phyloP scores from a whole-genome alignment of 2,797 vertebrate species.

The Malacoraja senta region DNA sequence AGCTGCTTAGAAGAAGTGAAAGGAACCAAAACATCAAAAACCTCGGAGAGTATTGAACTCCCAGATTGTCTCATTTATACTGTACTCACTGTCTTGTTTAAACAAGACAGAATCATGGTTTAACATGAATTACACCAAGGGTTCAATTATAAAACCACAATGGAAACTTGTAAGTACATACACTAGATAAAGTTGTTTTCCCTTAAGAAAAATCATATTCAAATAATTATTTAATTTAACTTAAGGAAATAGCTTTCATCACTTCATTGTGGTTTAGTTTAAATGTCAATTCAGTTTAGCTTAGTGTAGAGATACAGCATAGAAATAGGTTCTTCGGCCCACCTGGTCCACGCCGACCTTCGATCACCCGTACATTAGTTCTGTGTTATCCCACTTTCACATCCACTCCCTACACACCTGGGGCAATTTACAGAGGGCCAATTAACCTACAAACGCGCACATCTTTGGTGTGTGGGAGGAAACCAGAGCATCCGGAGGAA shows the following conservation, averaged over 20 bases:
- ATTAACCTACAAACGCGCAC: no score
- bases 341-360: no score
- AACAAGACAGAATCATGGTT: constrained; percentile 23
- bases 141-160: constrained; percentile 18
- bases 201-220: constrained; percentile 23
- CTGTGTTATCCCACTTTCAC: no score
- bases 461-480: no score
- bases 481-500: no score
- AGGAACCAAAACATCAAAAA: constrained; percentile 23
- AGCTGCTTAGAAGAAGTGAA: constrained; percentile 24
- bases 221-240: constrained; percentile 11
- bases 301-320: no score
- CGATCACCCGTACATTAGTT: no score
- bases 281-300: background rate
- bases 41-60: background rate
- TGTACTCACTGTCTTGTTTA: constrained; percentile 8
- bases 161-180: constrained; percentile 12
- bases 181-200: background rate
- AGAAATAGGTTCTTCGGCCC: no score
- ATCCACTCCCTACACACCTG: no score
- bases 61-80: constrained; percentile 19
- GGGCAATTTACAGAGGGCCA: no score
- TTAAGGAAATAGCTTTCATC: background rate
- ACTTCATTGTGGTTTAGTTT: no score
- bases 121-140: constrained; percentile 27